phyloP scores from a whole-genome alignment of 2,797 vertebrate genomes.

The Sebastes taczanowskii region DNA sequence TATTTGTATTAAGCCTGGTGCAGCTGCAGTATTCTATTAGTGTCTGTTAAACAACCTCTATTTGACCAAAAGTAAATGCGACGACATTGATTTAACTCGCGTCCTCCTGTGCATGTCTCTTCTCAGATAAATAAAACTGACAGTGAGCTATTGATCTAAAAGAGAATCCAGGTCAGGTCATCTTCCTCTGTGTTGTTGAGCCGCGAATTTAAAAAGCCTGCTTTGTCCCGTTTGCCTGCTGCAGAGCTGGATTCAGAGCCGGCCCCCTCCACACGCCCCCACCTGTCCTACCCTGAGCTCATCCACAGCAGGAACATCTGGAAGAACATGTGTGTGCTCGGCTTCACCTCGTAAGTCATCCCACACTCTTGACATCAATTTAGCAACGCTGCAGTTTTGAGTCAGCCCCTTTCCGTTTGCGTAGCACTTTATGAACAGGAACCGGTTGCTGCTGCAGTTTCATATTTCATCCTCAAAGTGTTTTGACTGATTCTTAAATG shows the following conservation, averaged over 20 bases:
- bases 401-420: not conserved
- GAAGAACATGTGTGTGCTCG: slow-evolving; percentile 92
- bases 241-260: slow-evolving; percentile 87
- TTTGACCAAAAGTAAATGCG: not conserved
- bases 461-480: slow-evolving; percentile 16
- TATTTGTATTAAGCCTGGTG: not conserved
- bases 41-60: not conserved
- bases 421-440: slow-evolving; percentile 14
- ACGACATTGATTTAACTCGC: not conserved
- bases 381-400: not conserved
- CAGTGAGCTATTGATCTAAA: not conserved
- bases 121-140: not conserved
- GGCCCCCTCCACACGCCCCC: slow-evolving; percentile 71
- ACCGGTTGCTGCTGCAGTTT: not conserved
- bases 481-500: not conserved
- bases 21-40: not conserved
- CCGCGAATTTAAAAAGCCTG: not conserved
- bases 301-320: slow-evolving; percentile 92
- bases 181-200: not conserved
- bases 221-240: slow-evolving; percentile 2
- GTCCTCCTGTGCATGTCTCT: not conserved
- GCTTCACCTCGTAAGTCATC: slow-evolving; percentile 90
- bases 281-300: slow-evolving; percentile 84
- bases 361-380: not conserved
- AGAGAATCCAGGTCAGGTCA: not conserved